Conservation (phyloP, 2,797 vertebrate genomes). For the Acanthopagrus latus region DNA sequence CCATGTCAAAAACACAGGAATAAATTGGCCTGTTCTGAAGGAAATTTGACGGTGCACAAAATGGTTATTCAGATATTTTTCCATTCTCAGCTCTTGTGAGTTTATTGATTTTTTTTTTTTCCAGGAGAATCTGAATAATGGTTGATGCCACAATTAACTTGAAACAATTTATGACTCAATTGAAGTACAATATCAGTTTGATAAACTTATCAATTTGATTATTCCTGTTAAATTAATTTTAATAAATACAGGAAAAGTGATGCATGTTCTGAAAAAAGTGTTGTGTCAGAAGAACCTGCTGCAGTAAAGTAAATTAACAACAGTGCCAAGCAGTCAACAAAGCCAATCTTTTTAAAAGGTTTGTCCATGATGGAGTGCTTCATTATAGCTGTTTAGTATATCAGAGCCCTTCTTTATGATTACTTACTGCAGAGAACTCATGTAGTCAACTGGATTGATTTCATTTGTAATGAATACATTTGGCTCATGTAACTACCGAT, state of each 20-base stretch:
- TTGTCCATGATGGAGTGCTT: conserved; percentile 6
- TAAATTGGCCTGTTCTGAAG: neutral
- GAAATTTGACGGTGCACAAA: neutral
- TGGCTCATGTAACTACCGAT: conserved; percentile 9
- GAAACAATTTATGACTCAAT: neutral
- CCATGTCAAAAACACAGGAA: neutral
- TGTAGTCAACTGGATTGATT: conserved; percentile 24
- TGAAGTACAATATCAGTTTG: neutral
- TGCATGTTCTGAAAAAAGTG: conserved; percentile 1
- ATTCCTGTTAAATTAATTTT: neutral
- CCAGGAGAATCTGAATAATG: neutral
- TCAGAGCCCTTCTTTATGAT: conserved; percentile 15
- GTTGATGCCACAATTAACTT: neutral
- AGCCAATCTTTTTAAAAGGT: conserved; percentile 24
- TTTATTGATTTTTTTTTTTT: neutral
- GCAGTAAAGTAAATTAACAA: conserved; percentile 4
- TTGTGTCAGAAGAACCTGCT: neutral
- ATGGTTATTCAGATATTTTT: neutral
- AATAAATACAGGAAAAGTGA: neutral
- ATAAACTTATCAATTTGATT: neutral
- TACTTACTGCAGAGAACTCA: neutral
- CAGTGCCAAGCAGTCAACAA: neutral
- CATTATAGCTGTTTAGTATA: conserved; percentile 22
- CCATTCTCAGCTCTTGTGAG: neutral
- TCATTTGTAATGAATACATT: conserved; percentile 16